Percentiles rank a stretch among this genome's conserved stretches.
These are phyloP conservation scores for rabbit (Oryctolagus cuniculus) DNA, from an alignment of 2,113 vertebrate genomes.

Conservation along the genomic window DNA sequence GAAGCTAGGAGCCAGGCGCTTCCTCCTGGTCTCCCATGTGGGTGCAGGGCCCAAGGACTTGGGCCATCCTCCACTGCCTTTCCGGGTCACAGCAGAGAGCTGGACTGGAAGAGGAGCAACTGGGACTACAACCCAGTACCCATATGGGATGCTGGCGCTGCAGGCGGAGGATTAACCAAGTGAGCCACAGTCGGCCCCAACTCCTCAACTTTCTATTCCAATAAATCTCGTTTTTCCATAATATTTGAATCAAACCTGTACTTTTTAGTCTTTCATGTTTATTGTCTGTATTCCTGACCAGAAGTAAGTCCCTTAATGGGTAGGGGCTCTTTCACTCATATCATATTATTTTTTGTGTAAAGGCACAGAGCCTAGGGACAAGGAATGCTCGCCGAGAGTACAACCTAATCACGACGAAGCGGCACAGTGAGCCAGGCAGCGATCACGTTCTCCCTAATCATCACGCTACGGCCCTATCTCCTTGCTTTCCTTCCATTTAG, in stretches of 20 bases:
- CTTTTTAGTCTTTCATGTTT: neutral
- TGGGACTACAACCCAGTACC: too few species aligned
- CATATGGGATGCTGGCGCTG: too few species aligned
- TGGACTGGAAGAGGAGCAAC: too few species aligned
- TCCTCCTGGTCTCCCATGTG: too few species aligned
- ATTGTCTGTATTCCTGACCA: neutral
- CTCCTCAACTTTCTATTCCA: neutral
- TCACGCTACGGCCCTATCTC: neutral
- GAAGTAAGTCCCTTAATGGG: neutral
- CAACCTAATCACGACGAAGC: neutral
- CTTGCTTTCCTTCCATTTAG: slow-evolving; percentile 6
- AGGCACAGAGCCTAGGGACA: neutral
- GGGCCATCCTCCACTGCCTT: too few species aligned
- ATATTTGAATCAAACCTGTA: neutral
- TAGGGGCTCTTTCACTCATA: neutral
- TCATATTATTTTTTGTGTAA: neutral
- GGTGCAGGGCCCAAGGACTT: too few species aligned
- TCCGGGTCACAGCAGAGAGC: too few species aligned
- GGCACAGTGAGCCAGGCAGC: neutral
- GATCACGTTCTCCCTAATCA: neutral
- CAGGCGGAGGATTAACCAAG: too few species aligned
- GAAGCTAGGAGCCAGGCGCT: too few species aligned
- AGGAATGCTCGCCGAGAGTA: neutral
- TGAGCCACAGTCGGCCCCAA: too few species aligned
- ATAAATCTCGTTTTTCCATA: neutral